A percentile compares a stretch with the other conserved stretches of the same genome.
phyloP scores from a whole-genome alignment of 1,140 invertebrate species.

The Drosophila teissieri region DNA sequence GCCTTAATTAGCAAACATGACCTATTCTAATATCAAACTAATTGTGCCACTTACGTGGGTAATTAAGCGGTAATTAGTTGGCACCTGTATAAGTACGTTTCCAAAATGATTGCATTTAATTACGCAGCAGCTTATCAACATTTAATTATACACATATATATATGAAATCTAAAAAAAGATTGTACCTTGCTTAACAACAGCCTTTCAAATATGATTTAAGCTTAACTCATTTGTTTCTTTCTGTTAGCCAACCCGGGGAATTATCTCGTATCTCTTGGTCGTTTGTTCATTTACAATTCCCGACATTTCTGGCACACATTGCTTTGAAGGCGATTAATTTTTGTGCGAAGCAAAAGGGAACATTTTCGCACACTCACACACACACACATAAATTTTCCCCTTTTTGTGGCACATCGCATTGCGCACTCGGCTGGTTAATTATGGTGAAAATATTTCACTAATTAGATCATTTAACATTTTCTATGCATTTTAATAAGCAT shows the following conservation, averaged over 20 bases:
- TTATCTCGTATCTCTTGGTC: conserved; percentile 20
- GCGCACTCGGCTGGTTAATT: conserved; percentile 33
- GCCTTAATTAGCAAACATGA: background rate
- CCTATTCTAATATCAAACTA: background rate
- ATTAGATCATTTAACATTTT: conserved; percentile 72
- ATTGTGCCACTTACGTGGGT: background rate
- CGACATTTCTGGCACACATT: conserved; percentile 36
- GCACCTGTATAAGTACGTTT: background rate
- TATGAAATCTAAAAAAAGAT: too few species aligned
- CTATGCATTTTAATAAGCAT: conserved; percentile 67
- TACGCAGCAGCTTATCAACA: too few species aligned
- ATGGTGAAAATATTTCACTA: conserved; percentile 61
- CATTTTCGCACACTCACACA: background rate
- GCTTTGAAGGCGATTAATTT: conserved; percentile 22
- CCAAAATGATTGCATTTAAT: too few species aligned
- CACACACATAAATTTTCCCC: background rate
- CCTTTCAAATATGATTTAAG: background rate
- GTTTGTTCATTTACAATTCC: conserved; percentile 25
- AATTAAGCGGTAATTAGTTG: background rate
- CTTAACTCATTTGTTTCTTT: conserved; percentile 3
- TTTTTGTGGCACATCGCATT: background rate
- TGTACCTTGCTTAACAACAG: background rate
- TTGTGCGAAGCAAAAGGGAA: conserved; percentile 1
- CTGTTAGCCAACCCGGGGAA: conserved; percentile 10
- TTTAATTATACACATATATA: too few species aligned